These are phyloP conservation scores for Eutrigla gurnardus DNA, from an alignment of 2,797 vertebrate genomes.

Conservation along the genomic window DNA sequence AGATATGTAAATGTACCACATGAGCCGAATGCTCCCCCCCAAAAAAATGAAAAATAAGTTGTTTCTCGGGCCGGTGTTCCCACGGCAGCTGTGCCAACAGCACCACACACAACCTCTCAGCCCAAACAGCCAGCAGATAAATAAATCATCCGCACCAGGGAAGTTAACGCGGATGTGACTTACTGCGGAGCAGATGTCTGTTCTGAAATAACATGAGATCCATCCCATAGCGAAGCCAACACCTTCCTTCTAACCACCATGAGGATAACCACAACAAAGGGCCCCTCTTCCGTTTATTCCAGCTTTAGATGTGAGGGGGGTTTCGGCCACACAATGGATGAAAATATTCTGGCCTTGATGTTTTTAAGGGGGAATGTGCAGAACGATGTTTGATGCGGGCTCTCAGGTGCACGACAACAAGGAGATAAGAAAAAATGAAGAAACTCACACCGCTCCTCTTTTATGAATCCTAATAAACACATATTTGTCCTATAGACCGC, in stretches of 20 bases:
- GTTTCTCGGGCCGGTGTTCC: slow-evolving; percentile 38
- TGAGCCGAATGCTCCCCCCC: slow-evolving; percentile 44
- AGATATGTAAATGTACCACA: slow-evolving; percentile 11
- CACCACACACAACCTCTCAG: slow-evolving; percentile 12
- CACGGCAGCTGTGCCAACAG: slow-evolving; percentile 68
- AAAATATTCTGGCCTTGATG: slow-evolving; percentile 60
- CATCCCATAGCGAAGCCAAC: slow-evolving; percentile 50
- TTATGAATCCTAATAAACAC: slow-evolving; percentile 45
- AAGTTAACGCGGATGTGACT: slow-evolving; percentile 66
- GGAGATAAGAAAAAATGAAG: slow-evolving; percentile 6
- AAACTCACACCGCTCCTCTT: slow-evolving; percentile 35
- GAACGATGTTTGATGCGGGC: slow-evolving; percentile 49
- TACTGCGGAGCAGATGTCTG: slow-evolving; percentile 69
- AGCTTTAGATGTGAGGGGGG: slow-evolving; percentile 45
- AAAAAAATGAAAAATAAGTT: slow-evolving; percentile 44
- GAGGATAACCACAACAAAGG: slow-evolving; percentile 76
- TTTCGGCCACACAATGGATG: slow-evolving; percentile 58
- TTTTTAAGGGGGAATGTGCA: slow-evolving; percentile 56
- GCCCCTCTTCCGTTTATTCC: slow-evolving; percentile 53
- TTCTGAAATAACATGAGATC: slow-evolving; percentile 60
- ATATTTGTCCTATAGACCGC: slow-evolving; percentile 60
- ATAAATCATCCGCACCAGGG: slow-evolving; percentile 72
- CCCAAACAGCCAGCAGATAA: slow-evolving; percentile 18
- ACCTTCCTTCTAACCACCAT: slow-evolving; percentile 72
- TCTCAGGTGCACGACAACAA: slow-evolving; percentile 52